phyloP scores from a whole-genome alignment of 2,113 vertebrate genomes.

The Myotis yumanensis region DNA sequence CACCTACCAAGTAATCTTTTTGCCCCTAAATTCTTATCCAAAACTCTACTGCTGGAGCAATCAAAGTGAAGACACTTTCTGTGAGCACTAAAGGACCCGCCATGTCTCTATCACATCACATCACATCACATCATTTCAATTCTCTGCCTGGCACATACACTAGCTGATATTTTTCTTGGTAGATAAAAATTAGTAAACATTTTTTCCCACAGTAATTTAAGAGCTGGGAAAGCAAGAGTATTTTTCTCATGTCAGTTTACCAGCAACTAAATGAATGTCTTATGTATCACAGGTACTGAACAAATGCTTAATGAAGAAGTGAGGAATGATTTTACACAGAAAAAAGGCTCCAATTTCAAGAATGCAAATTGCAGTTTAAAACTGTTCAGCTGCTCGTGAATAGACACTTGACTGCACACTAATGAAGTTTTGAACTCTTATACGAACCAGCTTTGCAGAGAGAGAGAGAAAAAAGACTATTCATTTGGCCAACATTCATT shows the following conservation, averaged over 20 bases:
- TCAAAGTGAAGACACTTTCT: neutral
- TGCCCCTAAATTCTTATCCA: neutral
- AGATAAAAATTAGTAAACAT: neutral
- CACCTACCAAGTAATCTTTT: neutral
- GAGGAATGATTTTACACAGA: neutral
- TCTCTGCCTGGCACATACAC: neutral
- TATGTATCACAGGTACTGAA: neutral
- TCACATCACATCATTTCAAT: neutral
- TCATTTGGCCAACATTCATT: neutral
- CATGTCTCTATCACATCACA: neutral
- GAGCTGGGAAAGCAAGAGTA: neutral
- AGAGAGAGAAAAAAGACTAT: neutral
- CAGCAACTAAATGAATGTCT: neutral
- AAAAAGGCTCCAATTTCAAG: neutral
- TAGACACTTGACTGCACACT: neutral
- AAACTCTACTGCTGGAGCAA: neutral
- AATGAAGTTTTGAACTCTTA: constrained; percentile 32
- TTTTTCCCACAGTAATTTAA: neutral
- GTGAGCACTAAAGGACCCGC: neutral
- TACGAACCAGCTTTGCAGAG: neutral
- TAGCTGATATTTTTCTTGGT: neutral
- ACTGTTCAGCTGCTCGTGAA: neutral
- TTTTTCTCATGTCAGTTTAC: neutral
- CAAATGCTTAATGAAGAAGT: neutral
- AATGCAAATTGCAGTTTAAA: neutral